Base-by-base conservation (phyloP, 2,113 vertebrate genomes). In the Calonectris borealis region DNA sequence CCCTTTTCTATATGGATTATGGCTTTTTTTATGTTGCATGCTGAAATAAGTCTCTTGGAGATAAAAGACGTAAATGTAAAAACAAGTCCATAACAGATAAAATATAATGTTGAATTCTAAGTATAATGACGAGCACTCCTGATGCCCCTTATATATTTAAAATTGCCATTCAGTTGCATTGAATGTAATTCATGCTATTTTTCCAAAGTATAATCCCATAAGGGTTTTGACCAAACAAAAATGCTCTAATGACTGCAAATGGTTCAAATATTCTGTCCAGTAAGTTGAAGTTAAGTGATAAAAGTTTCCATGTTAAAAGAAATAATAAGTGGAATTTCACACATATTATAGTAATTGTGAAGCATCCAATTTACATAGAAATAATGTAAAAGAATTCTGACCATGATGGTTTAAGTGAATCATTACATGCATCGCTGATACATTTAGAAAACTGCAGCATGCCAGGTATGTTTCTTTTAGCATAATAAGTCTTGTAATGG, bases 361-460 rank as follows among this genome's bases (percentile, higher is more conserved):
- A 97, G 98, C 98, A 98, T 98, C 98, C 98, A 98, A 99, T 99
- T 99, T 99, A 98, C 98, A 98, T 99, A 98, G 98, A 98, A 98
- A 98, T 98, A 98, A 98, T 90, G 97, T 97, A 97, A 98, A 98
- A 98, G 98, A 98, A 97, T 98, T 98, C 98, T 98, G 98, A 98
- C 99, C 98, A 93, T 93, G 97, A 97, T 96, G 98, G 98, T 98
- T 98, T 98, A 98, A 98, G 98, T 98, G 98, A 98, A 98, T 98
- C 98, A 99, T 99, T 99, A 99, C 96, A 97, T 97, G 98, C 98
- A 97, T 97, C 93, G 97, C 98, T 97, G 96, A 98, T 98, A 98
- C 98, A 97, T 98, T 98, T 98, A 98, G 98, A 97, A 98, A 98
- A 98, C 98, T 97, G 94, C 87, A 94, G 96, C 96, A 94, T 95